These are phyloP conservation scores for Leptothorax acervorum DNA, from an alignment of 2,888 invertebrate genomes.

Conservation along the genomic window DNA sequence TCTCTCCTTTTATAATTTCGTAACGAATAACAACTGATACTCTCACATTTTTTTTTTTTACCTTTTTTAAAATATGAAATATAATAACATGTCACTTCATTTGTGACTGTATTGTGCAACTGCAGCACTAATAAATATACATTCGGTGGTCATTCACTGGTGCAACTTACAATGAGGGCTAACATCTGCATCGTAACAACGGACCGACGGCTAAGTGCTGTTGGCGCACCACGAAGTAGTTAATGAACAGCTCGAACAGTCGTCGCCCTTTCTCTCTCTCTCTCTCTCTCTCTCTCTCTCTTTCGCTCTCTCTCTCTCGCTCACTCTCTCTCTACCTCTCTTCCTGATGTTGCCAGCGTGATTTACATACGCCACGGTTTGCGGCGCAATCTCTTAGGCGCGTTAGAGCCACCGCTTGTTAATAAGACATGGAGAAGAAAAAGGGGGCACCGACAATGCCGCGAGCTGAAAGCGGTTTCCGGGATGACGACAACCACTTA, in stretches of 20 bases:
- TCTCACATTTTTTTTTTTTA: background rate
- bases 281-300: background rate
- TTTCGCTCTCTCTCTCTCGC: background rate
- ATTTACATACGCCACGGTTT: slow-evolving; percentile 39
- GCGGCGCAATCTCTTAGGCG: slow-evolving; percentile 29
- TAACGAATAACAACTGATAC: background rate
- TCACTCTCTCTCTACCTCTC: background rate
- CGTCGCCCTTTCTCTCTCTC: background rate
- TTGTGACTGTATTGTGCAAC: background rate
- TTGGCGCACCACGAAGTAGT: slow-evolving; percentile 27
- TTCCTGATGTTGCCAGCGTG: background rate
- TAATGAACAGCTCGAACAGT: slow-evolving; percentile 40
- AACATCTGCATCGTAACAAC: slow-evolving; percentile 33
- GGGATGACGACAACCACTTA: slow-evolving; percentile 36
- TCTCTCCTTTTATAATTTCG: background rate
- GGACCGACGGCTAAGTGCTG: slow-evolving; percentile 32
- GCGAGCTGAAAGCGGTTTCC: slow-evolving; percentile 25
- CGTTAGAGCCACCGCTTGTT: slow-evolving; percentile 48
- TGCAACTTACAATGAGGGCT: slow-evolving; percentile 7
- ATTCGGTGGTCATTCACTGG: slow-evolving; percentile 8
- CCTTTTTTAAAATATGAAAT: background rate
- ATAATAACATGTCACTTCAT: background rate
- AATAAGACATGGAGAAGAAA: slow-evolving; percentile 60
- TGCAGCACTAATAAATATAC: slow-evolving; percentile 5
- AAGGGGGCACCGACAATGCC: slow-evolving; percentile 47